Conservation (phyloP, 2,888 invertebrate genomes). For the Peribatodes rhomboidaria region DNA sequence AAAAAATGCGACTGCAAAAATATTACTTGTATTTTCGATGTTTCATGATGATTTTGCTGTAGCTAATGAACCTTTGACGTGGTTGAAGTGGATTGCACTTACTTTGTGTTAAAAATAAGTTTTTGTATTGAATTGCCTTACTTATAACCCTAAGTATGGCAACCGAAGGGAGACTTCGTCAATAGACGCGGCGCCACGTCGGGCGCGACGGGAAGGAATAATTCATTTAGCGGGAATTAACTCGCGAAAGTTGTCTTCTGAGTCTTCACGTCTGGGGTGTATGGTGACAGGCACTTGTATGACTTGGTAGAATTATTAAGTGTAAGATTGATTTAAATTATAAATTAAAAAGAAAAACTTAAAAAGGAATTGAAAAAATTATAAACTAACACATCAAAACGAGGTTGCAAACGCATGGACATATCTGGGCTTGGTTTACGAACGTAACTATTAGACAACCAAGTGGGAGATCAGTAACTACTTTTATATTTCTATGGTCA, state of each 20-base stretch:
- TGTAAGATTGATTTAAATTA: neutral
- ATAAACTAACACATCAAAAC: too few relatives aligned
- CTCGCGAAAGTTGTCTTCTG: constrained; percentile 66
- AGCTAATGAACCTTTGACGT: too few relatives aligned
- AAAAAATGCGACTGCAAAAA: too few relatives aligned
- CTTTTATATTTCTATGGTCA: too few relatives aligned
- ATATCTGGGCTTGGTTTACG: too few relatives aligned
- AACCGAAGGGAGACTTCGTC: constrained; percentile 73
- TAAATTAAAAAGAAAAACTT: neutral
- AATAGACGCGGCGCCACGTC: constrained; percentile 75
- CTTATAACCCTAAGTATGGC: neutral
- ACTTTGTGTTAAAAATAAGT: too few relatives aligned
- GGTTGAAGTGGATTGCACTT: too few relatives aligned
- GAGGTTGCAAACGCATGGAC: too few relatives aligned
- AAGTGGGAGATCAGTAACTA: too few relatives aligned
- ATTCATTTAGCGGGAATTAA: constrained; percentile 82
- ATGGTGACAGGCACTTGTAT: constrained; percentile 37
- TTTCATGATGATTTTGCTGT: too few relatives aligned
- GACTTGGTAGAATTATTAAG: neutral
- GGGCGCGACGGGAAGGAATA: constrained; percentile 70
- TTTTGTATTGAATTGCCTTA: neutral
- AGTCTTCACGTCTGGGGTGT: constrained; percentile 53
- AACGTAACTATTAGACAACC: too few relatives aligned
- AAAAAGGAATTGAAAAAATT: neutral
- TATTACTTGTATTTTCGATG: too few relatives aligned